These are phyloP conservation scores for Paralichthys olivaceus DNA, from an alignment of 2,113 vertebrate species.

Conservation along the genomic window DNA sequence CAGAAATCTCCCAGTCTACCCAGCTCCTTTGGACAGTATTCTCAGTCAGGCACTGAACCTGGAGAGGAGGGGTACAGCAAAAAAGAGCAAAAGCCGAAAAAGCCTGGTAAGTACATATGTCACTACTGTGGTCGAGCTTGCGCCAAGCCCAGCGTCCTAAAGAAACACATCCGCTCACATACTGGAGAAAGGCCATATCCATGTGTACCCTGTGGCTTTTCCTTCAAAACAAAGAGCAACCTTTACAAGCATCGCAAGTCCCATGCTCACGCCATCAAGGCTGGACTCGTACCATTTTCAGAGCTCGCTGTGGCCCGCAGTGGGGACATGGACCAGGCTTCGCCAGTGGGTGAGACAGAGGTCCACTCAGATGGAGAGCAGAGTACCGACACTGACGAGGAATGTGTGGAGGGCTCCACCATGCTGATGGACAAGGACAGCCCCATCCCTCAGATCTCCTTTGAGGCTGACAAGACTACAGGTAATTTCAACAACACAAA, in stretches of 20 bases:
- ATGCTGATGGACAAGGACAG: conserved; percentile 86
- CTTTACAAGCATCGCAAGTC: conserved; percentile 99
- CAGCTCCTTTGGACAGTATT: conserved; percentile 91
- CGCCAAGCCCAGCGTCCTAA: conserved; percentile 98
- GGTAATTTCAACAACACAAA: conserved; percentile 59
- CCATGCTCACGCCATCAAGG: conserved; percentile 98
- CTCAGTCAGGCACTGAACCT: conserved; percentile 90
- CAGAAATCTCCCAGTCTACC: conserved; percentile 93
- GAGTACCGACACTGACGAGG: conserved; percentile 98
- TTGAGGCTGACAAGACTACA: conserved; percentile 83
- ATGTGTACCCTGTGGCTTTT: conserved; percentile 96
- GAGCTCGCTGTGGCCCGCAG: conserved; percentile 88
- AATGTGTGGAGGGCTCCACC: conserved; percentile 86
- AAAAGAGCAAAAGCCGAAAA: conserved; percentile 98
- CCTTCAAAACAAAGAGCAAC: conserved; percentile 99
- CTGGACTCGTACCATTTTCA: conserved; percentile 95
- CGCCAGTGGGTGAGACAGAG: conserved; percentile 90
- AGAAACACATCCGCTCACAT: conserved; percentile 98
- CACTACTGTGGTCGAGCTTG: conserved; percentile 97
- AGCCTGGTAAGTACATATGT: conserved; percentile 98
- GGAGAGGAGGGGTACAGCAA: conserved; percentile 90
- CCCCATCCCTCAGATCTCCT: conserved; percentile 86
- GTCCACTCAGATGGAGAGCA: conserved; percentile 97
- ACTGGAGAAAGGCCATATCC: conserved; percentile 97
- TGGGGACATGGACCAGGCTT: conserved; percentile 89